Percentiles rank a stretch among this genome's conserved stretches.
Evolutionary conservation across 2,797 vertebrate species (phyloP).

Genomic region (Trematomus bernacchii): DNA sequence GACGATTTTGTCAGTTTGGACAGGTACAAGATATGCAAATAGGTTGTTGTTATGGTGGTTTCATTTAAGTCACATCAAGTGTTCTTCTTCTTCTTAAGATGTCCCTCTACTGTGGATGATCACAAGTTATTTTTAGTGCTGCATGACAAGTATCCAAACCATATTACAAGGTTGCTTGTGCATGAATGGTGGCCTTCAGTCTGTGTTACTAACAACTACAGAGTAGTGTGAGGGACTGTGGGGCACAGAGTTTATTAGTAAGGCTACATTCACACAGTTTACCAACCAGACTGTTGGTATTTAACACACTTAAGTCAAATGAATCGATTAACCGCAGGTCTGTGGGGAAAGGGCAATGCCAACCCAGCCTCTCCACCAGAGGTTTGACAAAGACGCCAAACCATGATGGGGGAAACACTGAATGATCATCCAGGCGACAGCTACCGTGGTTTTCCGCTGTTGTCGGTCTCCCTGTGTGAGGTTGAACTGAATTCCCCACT

Average conservation of each 20-base stretch:
- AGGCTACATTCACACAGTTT: constrained; percentile 27
- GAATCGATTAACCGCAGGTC: constrained; percentile 51
- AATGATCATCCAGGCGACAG: constrained; percentile 41
- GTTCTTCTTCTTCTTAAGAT: constrained; percentile 39
- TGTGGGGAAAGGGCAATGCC: constrained; percentile 34
- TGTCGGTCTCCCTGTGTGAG: constrained; percentile 45
- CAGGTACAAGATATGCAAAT: constrained; percentile 75
- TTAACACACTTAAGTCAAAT: constrained; percentile 48
- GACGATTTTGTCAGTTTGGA: constrained; percentile 75
- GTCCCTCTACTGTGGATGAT: constrained; percentile 34
- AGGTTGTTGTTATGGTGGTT: constrained; percentile 47
- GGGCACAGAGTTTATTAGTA: constrained; percentile 25
- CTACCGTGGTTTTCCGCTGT: constrained; percentile 38
- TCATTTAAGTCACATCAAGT: constrained; percentile 68
- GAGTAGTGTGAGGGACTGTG: constrained; percentile 1
- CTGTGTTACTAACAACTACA: constrained; percentile 19
- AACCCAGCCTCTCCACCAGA: constrained; percentile 19
- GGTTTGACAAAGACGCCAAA: constrained; percentile 52
- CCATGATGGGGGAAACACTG: constrained; percentile 48
- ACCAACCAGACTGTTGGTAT: constrained; percentile 37
- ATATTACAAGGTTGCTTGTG: constrained; percentile 52
- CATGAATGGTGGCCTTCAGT: constrained; percentile 23
- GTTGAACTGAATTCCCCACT: constrained; percentile 47
- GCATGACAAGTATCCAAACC: constrained; percentile 50
- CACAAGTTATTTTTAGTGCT: constrained; percentile 58